phyloP scores from a whole-genome alignment of 2,888 invertebrate genomes.

The Drepanosiphum platanoidis region DNA sequence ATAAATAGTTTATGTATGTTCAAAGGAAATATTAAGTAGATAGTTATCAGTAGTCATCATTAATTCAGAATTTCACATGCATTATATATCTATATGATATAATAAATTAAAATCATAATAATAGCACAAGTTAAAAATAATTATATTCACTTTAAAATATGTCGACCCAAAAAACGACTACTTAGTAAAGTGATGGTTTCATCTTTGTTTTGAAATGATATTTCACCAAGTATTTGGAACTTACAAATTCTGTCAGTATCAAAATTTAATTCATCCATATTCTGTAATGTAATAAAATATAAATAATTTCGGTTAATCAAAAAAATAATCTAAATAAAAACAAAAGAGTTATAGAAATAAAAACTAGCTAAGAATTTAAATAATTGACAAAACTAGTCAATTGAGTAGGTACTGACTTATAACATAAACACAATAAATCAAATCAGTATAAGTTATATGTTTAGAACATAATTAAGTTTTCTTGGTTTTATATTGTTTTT shows the following conservation, averaged over 20 bases:
- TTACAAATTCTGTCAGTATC: not conserved
- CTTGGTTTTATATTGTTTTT: too few relatives aligned
- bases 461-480: too few relatives aligned
- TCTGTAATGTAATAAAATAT: not conserved
- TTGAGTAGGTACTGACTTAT: too few relatives aligned
- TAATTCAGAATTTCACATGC: too few relatives aligned
- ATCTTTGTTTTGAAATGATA: slow-evolving; percentile 25
- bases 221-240: slow-evolving; percentile 51
- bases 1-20: not conserved
- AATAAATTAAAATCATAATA: not conserved
- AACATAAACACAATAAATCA: too few relatives aligned
- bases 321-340: too few relatives aligned
- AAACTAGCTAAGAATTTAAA: not conserved
- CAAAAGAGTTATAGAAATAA: not conserved
- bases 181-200: slow-evolving; percentile 24
- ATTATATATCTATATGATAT: too few relatives aligned
- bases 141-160: slow-evolving; percentile 23
- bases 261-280: not conserved
- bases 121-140: not conserved
- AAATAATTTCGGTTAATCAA: not conserved
- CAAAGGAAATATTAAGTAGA: too few relatives aligned
- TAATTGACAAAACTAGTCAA: too few relatives aligned
- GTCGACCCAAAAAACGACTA: slow-evolving; percentile 44
- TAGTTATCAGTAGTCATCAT: too few relatives aligned
- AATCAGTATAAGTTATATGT: too few relatives aligned